Evolutionary conservation across 1,140 invertebrate genomes (phyloP), one percentile per base, ranked within the genome.

Genomic region (Orius insidiosus): DNA sequence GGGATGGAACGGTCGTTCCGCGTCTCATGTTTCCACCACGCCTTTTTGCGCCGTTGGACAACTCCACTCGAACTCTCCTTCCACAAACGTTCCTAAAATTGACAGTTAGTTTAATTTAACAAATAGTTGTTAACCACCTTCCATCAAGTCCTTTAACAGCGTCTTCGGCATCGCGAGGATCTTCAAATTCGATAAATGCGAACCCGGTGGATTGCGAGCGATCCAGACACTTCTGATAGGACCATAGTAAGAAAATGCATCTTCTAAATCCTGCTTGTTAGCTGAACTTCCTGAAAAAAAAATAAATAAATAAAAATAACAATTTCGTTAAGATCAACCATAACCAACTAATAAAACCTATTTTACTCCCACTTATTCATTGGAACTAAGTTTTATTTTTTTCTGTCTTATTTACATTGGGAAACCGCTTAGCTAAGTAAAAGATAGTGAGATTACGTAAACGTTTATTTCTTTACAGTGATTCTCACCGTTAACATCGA

Each of bases 151-250:
- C 76, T 58, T 76, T 70, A 30, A 90, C 82, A 10, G 89, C 85
- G 68, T 97, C 90, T 60, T 90, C 87, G 5, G 90, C 90, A 67
- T 96, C 90, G 50, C 80, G 63, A 1, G 78, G 69, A 61, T 82
- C 79, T 66, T 96, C 90, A 66, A 90, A 96, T 63, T 95, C 89
- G 11, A 96, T 83, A 67, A 96, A 96, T 9, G 89, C 90, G 69
- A 96, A 96, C 31, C 90, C 80, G 36, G 83, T 7, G 85, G 85
- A 63, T 94, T 93, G 55, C 88, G 69, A 1, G 89, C 90, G 3
- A 95, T 86, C 89, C 87, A 95, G 13, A 96, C 88, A 67, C 88
- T 94, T 52, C 81, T 75, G 51, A 97, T 65, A 19, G 85, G 80
- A 3, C 94, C 94, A 63, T 95, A 98, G 56, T 93, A 86, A 43